These are phyloP conservation scores for Nothoprocta perdicaria DNA, from an alignment of 2,113 vertebrate genomes.

Conservation along the genomic window DNA sequence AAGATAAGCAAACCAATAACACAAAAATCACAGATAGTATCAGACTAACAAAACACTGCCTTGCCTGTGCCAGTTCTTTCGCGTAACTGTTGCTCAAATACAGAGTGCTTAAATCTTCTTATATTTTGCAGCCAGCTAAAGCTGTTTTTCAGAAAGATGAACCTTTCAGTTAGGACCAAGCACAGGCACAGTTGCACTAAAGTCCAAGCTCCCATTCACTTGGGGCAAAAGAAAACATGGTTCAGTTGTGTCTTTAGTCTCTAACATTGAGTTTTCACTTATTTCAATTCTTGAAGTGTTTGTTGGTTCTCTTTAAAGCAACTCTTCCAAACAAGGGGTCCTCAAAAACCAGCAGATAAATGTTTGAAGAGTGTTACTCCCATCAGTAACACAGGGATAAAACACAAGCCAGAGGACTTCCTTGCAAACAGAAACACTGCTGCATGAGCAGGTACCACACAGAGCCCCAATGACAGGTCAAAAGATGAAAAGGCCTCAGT, in stretches of 20 bases:
- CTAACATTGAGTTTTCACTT: neutral
- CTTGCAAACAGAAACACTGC: neutral
- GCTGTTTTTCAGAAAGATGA: neutral
- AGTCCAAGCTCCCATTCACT: neutral
- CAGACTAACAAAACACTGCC: neutral
- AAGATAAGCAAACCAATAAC: neutral
- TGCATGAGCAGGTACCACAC: neutral
- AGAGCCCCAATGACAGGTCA: neutral
- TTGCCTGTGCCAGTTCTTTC: neutral
- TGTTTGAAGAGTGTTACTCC: neutral
- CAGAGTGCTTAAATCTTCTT: neutral
- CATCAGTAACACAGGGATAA: neutral
- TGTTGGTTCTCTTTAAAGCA: neutral
- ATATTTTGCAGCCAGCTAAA: neutral
- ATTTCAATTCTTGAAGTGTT: neutral
- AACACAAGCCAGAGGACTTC: neutral
- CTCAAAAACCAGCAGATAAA: neutral
- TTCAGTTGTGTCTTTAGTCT: neutral
- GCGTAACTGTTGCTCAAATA: rapidly evolving
- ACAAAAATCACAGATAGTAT: neutral
- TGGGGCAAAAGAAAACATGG: too few species aligned
- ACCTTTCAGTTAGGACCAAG: neutral
- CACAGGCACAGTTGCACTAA: neutral
- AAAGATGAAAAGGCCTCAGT: neutral
- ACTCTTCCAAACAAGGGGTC: neutral